Evolutionary conservation across 2,113 vertebrate species (phyloP).

Genomic region (Stigmatopora argus): DNA sequence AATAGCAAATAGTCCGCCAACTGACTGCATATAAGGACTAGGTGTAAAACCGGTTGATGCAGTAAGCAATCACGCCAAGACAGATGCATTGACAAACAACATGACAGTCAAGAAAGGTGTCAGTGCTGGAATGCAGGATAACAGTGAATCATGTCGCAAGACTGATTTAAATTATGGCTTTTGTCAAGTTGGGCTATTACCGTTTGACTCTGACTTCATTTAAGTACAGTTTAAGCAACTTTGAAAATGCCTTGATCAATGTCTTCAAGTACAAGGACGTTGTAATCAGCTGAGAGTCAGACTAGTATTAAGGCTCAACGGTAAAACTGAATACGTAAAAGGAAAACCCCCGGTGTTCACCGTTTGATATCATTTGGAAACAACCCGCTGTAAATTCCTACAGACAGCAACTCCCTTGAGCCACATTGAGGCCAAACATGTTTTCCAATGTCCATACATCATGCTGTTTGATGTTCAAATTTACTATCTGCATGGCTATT

Average conservation of each 20-base stretch:
- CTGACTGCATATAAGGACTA: slow-evolving; percentile 16
- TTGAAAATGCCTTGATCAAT: not conserved
- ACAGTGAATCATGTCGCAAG: not conserved
- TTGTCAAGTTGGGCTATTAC: not conserved
- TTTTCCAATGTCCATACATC: not conserved
- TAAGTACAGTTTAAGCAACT: not conserved
- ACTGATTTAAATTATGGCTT: not conserved
- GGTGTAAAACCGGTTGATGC: slow-evolving; percentile 41
- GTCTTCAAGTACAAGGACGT: not conserved
- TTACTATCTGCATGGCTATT: too few species aligned
- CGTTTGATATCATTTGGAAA: not conserved
- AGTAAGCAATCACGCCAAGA: slow-evolving; percentile 27
- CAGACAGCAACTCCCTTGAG: not conserved
- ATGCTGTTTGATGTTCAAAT: too few species aligned
- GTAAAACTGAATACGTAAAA: not conserved
- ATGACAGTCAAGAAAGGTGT: not conserved
- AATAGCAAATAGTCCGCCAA: slow-evolving; percentile 56
- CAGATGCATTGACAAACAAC: not conserved
- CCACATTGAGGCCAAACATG: not conserved
- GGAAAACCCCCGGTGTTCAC: not conserved
- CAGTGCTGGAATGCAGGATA: not conserved
- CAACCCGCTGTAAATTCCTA: not conserved
- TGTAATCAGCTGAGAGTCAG: not conserved
- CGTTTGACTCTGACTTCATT: not conserved
- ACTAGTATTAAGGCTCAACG: not conserved